Evolutionary conservation across 2,888 invertebrate species (phyloP), one percentile per base, ranked within the genome.

Genomic region (Thecophora atra): DNA sequence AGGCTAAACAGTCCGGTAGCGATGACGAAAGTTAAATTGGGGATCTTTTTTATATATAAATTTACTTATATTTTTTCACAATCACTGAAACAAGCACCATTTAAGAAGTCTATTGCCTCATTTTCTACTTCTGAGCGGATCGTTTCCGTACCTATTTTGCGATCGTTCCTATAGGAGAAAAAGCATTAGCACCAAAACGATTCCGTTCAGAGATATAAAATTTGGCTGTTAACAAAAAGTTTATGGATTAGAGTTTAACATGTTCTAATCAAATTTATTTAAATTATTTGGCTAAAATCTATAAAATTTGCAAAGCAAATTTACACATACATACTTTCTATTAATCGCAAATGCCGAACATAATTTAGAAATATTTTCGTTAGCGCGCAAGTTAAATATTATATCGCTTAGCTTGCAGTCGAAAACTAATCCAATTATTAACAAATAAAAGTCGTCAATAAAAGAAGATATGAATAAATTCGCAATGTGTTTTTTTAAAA

Each of bases 21-120:
- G 94, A 94, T 85, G 94, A 94, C 80, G 94, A 94, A 84, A 90
- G 89, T 82, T 90, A 90, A 82, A 78, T 56, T 66, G 37, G 19
- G 13, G 11, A n/a, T 3, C 52, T 66, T 37, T 37, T 56, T 51
- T 21, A 26, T 26, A 58, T 52, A 42, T 71, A 64, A 64, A 17
- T 64, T n/a, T n/a, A n/a, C n/a, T 42, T 58, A 24, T 58, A 54
- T 1, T 37, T 56, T 44, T 24, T 30, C 63, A 28, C 51, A 37
- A 17, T 63, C 52, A 56, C n/a, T n/a, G n/a, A 71, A 64, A 42
- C 37, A 62, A 24, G 37, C 37, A 8, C 11, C 37, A 37, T 37
- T 37, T 37, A 1, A 11, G 11, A 37, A n/a, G n/a, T n/a, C n/a
- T n/a, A n/a, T n/a, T n/a, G n/a, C n/a, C n/a, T n/a, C n/a, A n/a